These are phyloP conservation scores for Papilio gigon DNA, from an alignment of 2,888 invertebrate genomes.

Conservation along the genomic window DNA sequence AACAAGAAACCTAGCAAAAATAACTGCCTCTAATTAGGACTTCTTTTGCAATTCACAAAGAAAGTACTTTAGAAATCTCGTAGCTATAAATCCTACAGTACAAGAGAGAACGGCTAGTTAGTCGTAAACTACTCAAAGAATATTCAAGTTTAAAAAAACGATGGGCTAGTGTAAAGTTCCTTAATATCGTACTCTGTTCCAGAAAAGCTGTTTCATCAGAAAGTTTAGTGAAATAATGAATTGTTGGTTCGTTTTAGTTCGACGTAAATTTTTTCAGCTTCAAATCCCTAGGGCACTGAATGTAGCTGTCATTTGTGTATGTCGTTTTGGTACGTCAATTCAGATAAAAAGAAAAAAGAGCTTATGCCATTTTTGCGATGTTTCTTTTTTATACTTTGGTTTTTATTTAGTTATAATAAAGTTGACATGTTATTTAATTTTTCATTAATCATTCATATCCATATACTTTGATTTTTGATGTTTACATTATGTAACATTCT, in stretches of 20 bases:
- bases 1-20: slow-evolving; percentile 32
- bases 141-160: slow-evolving; percentile 21
- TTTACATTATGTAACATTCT: no score
- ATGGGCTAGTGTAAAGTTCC: slow-evolving; percentile 16
- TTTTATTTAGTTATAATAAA: background rate
- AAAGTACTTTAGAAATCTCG: slow-evolving; percentile 28
- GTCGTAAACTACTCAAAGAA: slow-evolving; percentile 14
- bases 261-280: slow-evolving; percentile 31
- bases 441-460: no score
- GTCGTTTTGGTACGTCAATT: slow-evolving; percentile 25
- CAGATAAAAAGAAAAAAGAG: slow-evolving; percentile 15
- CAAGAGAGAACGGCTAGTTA: slow-evolving; percentile 12
- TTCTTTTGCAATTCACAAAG: slow-evolving; percentile 30
- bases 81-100: slow-evolving; percentile 19
- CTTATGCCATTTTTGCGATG: background rate
- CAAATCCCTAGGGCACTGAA: slow-evolving; percentile 27
- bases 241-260: slow-evolving; percentile 19
- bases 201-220: slow-evolving; percentile 24
- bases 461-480: no score
- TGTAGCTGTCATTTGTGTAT: slow-evolving; percentile 27
- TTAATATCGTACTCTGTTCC: slow-evolving; percentile 17
- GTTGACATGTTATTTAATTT: no score
- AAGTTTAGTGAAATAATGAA: slow-evolving; percentile 14
- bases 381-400: background rate
- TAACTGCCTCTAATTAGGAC: slow-evolving; percentile 28